Percentiles rank a stretch among this genome's conserved stretches.
These are phyloP conservation scores for Delia radicum DNA, from an alignment of 1,140 invertebrate genomes.

Conservation along the genomic window DNA sequence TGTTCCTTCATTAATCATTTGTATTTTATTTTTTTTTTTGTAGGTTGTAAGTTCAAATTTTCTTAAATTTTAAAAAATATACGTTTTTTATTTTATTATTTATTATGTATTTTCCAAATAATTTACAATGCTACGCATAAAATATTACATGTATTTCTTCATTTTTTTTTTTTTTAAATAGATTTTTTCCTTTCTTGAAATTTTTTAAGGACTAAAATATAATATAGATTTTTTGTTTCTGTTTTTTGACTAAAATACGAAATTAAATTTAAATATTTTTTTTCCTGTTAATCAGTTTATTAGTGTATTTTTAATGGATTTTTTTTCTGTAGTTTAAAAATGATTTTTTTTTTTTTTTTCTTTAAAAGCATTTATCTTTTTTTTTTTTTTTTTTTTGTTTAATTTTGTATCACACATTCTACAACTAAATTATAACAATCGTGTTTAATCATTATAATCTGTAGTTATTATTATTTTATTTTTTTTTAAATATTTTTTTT, in stretches of 20 bases:
- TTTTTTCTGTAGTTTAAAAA: background rate
- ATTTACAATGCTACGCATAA: slow-evolving; percentile 23
- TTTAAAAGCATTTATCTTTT: slow-evolving; percentile 6
- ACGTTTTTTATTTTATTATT: slow-evolving; percentile 1
- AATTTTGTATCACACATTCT: slow-evolving; percentile 20
- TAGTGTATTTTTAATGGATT: background rate
- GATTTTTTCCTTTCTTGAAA: background rate
- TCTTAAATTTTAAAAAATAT: slow-evolving; percentile 22
- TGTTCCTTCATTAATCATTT: background rate
- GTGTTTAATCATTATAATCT: slow-evolving; percentile 17
- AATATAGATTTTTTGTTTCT: background rate
- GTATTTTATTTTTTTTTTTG: background rate
- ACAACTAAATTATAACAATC: slow-evolving; percentile 21
- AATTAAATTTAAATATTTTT: background rate
- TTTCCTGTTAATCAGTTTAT: background rate
- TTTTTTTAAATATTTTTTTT: background rate
- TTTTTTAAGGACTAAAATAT: background rate
- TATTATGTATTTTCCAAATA: background rate
- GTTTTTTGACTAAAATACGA: background rate
- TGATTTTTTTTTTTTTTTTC: background rate
- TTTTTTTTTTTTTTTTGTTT: background rate
- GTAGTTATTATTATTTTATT: background rate
- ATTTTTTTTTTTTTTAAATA: background rate
- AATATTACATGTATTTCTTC: slow-evolving; percentile 12
- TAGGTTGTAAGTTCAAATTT: background rate